phyloP scores from a whole-genome alignment of 1,140 invertebrate species.

The Xylocopa sonorina region DNA sequence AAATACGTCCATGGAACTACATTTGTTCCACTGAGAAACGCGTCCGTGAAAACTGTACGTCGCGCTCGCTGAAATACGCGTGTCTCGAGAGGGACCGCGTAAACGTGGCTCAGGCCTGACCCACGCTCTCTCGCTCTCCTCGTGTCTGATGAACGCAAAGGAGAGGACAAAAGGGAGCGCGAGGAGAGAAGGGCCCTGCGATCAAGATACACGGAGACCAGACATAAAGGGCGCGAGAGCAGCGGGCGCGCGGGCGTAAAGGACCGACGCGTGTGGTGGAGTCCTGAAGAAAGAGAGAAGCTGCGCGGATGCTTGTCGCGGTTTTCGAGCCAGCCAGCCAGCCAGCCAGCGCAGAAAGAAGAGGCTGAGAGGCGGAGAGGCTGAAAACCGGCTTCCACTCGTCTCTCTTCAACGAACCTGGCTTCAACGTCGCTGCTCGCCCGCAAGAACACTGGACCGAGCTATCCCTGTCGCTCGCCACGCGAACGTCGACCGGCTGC shows the following conservation, averaged over 20 bases:
- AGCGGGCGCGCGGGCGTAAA: neutral
- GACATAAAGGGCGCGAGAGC: conserved; percentile 28
- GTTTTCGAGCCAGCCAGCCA: conserved; percentile 25
- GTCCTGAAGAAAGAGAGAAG: neutral
- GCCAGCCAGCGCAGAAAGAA: conserved; percentile 25
- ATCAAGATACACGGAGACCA: conserved; percentile 24
- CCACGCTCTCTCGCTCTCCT: conserved; percentile 5
- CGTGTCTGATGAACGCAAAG: conserved; percentile 15
- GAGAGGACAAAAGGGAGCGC: conserved; percentile 23
- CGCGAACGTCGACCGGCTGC: conserved; percentile 78
- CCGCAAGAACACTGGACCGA: conserved; percentile 24
- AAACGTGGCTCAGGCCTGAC: conserved; percentile 35
- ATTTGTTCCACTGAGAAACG: neutral
- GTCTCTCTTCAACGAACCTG: conserved; percentile 38
- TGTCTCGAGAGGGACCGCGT: conserved; percentile 15
- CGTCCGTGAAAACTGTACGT: conserved; percentile 9
- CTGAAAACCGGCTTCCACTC: conserved; percentile 71
- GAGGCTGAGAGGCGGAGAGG: conserved; percentile 50
- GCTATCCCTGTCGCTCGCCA: conserved; percentile 71
- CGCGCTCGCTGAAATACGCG: neutral
- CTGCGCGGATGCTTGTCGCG: conserved; percentile 18
- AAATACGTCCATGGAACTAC: neutral
- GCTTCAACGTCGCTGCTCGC: conserved; percentile 47
- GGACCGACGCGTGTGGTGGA: conserved; percentile 5
- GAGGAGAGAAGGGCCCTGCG: neutral